Evolutionary conservation across 2,888 invertebrate genomes (phyloP).

Genomic region (Mythimna impura): DNA sequence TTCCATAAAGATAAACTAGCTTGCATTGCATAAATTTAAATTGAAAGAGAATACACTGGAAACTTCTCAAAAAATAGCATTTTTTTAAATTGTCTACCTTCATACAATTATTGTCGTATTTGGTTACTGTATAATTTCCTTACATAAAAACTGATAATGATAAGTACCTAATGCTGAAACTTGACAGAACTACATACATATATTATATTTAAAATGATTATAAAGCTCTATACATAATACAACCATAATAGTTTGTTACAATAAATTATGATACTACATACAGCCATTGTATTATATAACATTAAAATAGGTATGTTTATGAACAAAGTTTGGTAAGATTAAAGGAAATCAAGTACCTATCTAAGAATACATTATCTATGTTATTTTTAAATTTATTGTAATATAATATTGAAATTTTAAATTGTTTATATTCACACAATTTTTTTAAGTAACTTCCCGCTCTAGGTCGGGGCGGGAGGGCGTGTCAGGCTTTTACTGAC

Average conservation of each 20-base stretch:
- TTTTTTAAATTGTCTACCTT: neutral
- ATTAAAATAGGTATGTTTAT: conserved; percentile 68
- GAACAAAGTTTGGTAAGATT: conserved; percentile 82
- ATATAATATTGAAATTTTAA: conserved; percentile 75
- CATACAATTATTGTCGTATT: neutral
- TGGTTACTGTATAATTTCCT: conserved; percentile 21
- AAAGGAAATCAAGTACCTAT: conserved; percentile 65
- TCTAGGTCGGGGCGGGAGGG: no score
- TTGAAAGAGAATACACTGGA: neutral
- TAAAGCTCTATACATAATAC: conserved; percentile 33
- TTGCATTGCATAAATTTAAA: neutral
- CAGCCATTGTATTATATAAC: conserved; percentile 75
- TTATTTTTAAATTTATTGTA: conserved; percentile 83
- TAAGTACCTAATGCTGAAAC: conserved; percentile 30
- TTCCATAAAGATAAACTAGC: conserved; percentile 6
- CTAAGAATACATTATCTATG: conserved; percentile 71
- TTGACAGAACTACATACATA: conserved; percentile 53
- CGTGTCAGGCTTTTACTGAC: no score
- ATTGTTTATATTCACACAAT: conserved; percentile 31
- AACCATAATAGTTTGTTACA: conserved; percentile 46
- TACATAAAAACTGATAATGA: conserved; percentile 12
- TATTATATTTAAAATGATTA: conserved; percentile 56
- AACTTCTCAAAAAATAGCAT: neutral
- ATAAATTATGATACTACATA: conserved; percentile 53
- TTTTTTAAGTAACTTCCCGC: neutral